Conservation (phyloP, 2,888 invertebrate species). For the Apodemia zela region DNA sequence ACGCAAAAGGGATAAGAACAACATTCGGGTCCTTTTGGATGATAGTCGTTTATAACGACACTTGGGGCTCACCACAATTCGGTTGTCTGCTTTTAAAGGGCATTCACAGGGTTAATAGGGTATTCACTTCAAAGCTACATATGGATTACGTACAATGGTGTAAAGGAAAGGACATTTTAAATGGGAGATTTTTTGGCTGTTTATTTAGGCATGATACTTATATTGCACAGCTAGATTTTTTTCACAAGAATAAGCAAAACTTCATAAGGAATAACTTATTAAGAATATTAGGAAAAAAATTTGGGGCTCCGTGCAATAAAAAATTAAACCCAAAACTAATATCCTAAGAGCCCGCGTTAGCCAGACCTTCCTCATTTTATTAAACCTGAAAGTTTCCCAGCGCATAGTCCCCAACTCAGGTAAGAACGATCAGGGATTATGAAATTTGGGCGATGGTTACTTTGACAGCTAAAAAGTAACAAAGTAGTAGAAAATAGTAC, state of each 20-base stretch:
- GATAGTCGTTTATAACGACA: constrained; percentile 38
- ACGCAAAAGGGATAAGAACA: constrained; percentile 37
- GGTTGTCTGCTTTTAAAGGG: constrained; percentile 31
- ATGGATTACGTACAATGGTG: constrained; percentile 20
- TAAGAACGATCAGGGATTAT: too few relatives aligned
- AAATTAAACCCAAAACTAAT: not conserved
- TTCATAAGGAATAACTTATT: not conserved
- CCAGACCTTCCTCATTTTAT: too few relatives aligned
- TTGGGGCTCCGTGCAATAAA: too few relatives aligned
- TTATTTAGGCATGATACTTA: too few relatives aligned
- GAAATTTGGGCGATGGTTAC: too few relatives aligned
- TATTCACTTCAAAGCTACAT: constrained; percentile 26
- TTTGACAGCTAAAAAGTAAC: too few relatives aligned
- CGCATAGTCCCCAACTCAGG: too few relatives aligned
- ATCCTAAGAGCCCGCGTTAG: too few relatives aligned
- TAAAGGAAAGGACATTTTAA: not conserved
- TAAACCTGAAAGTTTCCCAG: too few relatives aligned
- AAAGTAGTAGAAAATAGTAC: too few relatives aligned
- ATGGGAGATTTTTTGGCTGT: not conserved
- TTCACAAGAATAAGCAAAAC: not conserved
- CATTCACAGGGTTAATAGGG: constrained; percentile 30
- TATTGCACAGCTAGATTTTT: not conserved
- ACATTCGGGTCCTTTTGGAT: constrained; percentile 33
- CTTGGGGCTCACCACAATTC: constrained; percentile 35
- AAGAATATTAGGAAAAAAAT: not conserved